Percentiles rank a stretch among this genome's conserved stretches.
phyloP scores from a whole-genome alignment of 2,797 vertebrate genomes.

The Moxostoma hubbsi region DNA sequence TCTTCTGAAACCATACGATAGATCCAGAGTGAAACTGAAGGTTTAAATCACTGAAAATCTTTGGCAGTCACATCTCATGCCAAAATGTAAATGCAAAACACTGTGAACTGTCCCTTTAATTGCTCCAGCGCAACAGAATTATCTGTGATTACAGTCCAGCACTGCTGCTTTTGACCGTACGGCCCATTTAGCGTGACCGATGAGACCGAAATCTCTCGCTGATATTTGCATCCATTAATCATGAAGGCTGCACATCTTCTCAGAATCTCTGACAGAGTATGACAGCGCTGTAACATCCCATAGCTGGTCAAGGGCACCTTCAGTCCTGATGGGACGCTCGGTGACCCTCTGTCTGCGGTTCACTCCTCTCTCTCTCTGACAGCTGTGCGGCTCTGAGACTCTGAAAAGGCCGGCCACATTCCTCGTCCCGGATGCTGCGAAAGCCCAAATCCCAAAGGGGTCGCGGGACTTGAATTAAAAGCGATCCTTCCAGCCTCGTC shows the following conservation, averaged over 20 bases:
- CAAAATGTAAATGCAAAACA: too few relatives aligned
- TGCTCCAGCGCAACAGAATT: too few relatives aligned
- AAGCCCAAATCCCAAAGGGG: not conserved
- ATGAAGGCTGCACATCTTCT: constrained; percentile 15
- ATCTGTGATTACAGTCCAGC: not conserved
- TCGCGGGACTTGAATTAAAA: not conserved
- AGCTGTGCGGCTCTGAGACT: constrained; percentile 38
- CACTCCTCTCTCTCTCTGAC: constrained; percentile 54
- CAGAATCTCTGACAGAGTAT: constrained; percentile 21
- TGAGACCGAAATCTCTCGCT: not conserved
- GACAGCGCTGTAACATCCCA: constrained; percentile 70
- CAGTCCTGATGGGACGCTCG: constrained; percentile 74
- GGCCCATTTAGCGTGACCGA: too few relatives aligned
- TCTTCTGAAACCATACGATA: too few relatives aligned
- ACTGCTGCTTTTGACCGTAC: not conserved
- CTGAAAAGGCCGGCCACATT: not conserved
- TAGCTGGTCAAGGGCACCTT: constrained; percentile 78
- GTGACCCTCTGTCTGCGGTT: constrained; percentile 65
- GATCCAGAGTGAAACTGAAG: too few relatives aligned
- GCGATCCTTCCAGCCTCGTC: too few relatives aligned
- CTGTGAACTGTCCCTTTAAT: too few relatives aligned
- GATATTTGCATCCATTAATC: constrained; percentile 18
- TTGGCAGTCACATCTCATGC: too few relatives aligned
- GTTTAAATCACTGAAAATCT: too few relatives aligned
- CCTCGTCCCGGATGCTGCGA: not conserved